Base-by-base conservation (phyloP, 2,888 invertebrate species). In the Scaptomyza parva region DNA sequence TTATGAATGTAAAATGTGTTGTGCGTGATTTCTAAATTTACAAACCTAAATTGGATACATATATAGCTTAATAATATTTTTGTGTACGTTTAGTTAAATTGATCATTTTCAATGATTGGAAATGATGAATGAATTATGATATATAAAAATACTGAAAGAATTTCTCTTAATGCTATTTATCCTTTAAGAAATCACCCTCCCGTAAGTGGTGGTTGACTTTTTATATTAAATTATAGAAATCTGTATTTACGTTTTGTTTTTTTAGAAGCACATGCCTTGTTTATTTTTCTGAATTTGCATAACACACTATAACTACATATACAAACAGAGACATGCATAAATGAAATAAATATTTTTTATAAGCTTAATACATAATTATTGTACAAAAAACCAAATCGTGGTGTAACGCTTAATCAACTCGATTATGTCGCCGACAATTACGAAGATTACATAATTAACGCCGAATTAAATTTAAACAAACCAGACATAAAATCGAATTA, bases 1-100 rank as follows among this genome's bases (percentile, higher is more conserved):
- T 62, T 83, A 73, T 82, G 64, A 75, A 63, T 77, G 84, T 86
- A 62, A 77, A 80, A 66, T 86, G 83, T 82, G 78, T 83, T 73
- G 84, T 84, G 70, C 64, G 86, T 83, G 80, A 86, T 80, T 84
- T 80, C 58, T 51, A 70, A 81, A 78, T 82, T 80, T 80, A 83
- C 61, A 81, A 57, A 44, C 28, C 39, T 39, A 37, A 57, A 52
- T 61, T 17, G 53, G 11, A 61, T 70, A 64, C 57, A 54, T 76
- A 60, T 77, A 63, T 39, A 20, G 41, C 45, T 54, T 35, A 44
- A 58, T 71, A 72, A 63, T 81, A 62, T 81, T 75, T 84, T 85
- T 82, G 78, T 84, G 76, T 82, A 81, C 61, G 78, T 78, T 84
- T 61, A 72, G 60, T 84, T 78, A 80, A 76, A 75, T 84, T 70